These are phyloP conservation scores for Lepisosteus oculatus DNA, from an alignment of 2,113 vertebrate species.

Conservation along the genomic window DNA sequence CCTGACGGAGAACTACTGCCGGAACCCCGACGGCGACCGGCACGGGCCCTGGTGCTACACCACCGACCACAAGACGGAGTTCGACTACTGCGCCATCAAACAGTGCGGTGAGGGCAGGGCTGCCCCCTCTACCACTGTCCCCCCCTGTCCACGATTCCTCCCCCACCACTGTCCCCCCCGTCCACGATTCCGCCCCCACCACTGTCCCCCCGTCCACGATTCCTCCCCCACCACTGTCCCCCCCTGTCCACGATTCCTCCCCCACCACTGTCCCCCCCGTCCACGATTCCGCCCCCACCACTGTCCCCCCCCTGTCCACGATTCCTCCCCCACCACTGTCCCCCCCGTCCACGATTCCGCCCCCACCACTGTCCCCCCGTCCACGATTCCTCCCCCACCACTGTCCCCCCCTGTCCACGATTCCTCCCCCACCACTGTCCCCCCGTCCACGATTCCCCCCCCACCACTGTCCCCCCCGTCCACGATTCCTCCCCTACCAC, in stretches of 20 bases:
- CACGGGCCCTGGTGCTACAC: conserved; percentile 97
- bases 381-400: not conserved
- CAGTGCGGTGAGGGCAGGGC: conserved; percentile 70
- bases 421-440: no score
- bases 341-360: not conserved
- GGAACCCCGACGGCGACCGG: conserved; percentile 86
- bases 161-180: not conserved
- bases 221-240: no score
- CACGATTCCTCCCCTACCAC: not conserved
- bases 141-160: not conserved
- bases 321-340: not conserved
- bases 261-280: not conserved
- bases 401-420: not conserved
- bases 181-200: no score
- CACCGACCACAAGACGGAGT: conserved; percentile 80
- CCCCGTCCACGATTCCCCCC: not conserved
- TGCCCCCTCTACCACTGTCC: not conserved
- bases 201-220: not conserved
- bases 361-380: no score
- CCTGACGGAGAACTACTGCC: conserved; percentile 86
- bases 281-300: not conserved
- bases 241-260: not conserved
- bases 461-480: not conserved
- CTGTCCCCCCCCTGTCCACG: not conserved
- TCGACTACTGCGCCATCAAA: conserved; percentile 92